Evolutionary conservation across 2,888 invertebrate genomes (phyloP).

Genomic region (Acanthococcus lagerstroemiae): DNA sequence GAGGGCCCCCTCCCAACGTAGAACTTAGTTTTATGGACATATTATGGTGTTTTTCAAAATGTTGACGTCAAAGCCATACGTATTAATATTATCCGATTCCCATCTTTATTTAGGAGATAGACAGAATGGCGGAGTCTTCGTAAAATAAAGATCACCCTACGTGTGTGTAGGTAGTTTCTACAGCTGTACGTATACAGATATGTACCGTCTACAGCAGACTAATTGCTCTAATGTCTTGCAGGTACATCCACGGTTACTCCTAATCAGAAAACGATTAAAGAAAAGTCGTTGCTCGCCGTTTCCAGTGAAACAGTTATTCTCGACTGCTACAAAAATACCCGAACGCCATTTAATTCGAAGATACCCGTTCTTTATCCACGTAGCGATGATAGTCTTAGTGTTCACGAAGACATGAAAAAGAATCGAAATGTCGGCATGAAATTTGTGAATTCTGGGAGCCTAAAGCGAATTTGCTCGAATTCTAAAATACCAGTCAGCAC

Average conservation of each 20-base stretch:
- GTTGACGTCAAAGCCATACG: too few relatives aligned
- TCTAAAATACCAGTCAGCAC: constrained; percentile 25
- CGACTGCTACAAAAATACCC: not conserved
- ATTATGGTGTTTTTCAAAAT: too few relatives aligned
- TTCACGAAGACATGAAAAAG: not conserved
- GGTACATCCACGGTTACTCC: too few relatives aligned
- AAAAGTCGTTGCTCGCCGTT: not conserved
- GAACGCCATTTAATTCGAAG: constrained; percentile 19
- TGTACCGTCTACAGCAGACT: too few relatives aligned
- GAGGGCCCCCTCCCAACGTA: too few relatives aligned
- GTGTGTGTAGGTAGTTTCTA: not conserved
- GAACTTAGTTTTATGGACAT: too few relatives aligned
- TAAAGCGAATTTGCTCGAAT: constrained; percentile 1
- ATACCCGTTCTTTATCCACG: constrained; percentile 7
- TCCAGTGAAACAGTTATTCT: constrained; percentile 3
- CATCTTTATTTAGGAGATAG: too few relatives aligned
- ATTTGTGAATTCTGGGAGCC: not conserved
- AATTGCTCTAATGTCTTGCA: too few relatives aligned
- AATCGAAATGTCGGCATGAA: not conserved
- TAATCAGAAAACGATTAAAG: not conserved
- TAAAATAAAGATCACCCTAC: too few relatives aligned
- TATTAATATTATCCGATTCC: too few relatives aligned
- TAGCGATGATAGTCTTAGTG: not conserved
- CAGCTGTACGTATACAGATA: too few relatives aligned
- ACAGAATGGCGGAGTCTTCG: too few relatives aligned